These are phyloP conservation scores for Diadophis punctatus DNA, from an alignment of 2,113 vertebrate species.

Conservation along the genomic window DNA sequence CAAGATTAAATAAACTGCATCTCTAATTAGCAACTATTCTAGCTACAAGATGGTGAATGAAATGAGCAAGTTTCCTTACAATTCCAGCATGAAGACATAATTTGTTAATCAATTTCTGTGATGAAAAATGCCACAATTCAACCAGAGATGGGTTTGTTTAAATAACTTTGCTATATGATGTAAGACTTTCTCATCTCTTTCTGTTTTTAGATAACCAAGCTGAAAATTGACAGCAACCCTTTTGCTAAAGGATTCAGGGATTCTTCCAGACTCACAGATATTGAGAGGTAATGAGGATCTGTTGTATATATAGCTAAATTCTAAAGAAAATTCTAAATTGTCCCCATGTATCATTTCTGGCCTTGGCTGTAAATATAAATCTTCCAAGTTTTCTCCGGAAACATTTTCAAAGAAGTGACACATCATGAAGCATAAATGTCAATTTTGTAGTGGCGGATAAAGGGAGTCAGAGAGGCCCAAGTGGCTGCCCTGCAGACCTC, in stretches of 20 bases:
- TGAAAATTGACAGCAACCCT: conserved; percentile 99
- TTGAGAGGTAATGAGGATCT: conserved; percentile 94
- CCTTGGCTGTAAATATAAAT: not conserved
- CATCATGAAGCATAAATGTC: too few relatives aligned
- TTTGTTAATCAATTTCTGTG: not conserved
- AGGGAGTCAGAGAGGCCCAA: too few relatives aligned
- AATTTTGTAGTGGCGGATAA: too few relatives aligned
- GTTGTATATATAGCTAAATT: conserved; percentile 61
- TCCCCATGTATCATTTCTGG: not conserved
- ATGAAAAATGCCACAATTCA: not conserved
- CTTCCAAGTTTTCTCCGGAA: not conserved
- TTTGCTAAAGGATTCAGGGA: conserved; percentile 99
- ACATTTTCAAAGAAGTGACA: not conserved
- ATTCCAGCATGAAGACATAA: not conserved
- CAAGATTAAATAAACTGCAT: not conserved
- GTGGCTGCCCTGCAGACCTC: too few relatives aligned
- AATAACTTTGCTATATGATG: conserved; percentile 6
- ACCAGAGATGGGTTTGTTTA: conserved; percentile 12
- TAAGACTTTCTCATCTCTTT: conserved; percentile 40
- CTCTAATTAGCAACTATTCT: not conserved
- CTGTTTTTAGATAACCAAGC: conserved; percentile 90
- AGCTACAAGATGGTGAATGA: not conserved
- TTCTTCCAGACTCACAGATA: conserved; percentile 97
- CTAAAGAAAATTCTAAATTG: not conserved
- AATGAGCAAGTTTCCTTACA: not conserved